phyloP scores from a whole-genome alignment of 2,113 vertebrate genomes.

The Sorex araneus region DNA sequence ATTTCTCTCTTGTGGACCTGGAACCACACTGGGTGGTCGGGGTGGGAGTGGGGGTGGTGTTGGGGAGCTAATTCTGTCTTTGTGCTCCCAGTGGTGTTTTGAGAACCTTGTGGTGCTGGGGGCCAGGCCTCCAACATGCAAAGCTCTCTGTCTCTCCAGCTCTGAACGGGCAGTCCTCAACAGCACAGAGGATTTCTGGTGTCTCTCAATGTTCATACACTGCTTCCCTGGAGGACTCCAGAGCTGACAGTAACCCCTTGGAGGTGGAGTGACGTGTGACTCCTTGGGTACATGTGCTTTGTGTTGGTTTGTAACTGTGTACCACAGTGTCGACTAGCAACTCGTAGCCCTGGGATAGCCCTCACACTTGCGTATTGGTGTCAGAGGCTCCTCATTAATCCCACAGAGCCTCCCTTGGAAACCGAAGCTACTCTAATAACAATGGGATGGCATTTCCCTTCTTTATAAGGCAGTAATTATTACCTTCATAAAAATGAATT shows the following conservation, averaged over 20 bases:
- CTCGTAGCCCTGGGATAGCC: background rate
- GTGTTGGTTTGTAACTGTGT: background rate
- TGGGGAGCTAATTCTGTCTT: no score
- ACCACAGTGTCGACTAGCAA: background rate
- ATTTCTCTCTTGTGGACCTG: no score
- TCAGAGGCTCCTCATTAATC: background rate
- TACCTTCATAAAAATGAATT: constrained; percentile 7
- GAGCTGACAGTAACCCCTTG: no score
- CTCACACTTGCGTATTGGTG: background rate
- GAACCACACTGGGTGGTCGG: no score
- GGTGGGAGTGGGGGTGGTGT: no score
- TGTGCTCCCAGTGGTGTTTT: no score
- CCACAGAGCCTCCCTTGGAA: background rate
- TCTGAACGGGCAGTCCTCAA: background rate
- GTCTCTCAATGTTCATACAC: background rate
- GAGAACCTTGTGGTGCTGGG: no score
- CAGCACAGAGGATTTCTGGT: background rate
- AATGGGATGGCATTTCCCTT: background rate
- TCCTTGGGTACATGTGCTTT: background rate
- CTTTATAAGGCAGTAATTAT: background rate
- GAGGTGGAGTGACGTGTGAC: background rate
- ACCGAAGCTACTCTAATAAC: constrained; percentile 27
- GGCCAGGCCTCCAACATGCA: no score
- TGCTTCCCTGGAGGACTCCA: background rate
- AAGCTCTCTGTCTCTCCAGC: no score